These are phyloP conservation scores for Amorpha juglandis DNA, from an alignment of 2,888 invertebrate genomes.

Conservation along the genomic window DNA sequence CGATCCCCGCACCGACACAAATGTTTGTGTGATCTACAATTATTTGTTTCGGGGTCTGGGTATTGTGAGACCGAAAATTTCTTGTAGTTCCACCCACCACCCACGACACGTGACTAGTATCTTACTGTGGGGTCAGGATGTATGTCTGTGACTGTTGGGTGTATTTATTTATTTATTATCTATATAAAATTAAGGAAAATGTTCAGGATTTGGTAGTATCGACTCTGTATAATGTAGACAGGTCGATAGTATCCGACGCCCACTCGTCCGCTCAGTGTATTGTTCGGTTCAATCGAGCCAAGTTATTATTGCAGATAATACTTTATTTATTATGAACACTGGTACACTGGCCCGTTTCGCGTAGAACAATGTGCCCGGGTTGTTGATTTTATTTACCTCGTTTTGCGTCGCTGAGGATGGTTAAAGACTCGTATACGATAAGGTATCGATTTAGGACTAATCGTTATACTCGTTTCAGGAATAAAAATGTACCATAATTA, in stretches of 20 bases:
- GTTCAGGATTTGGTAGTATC: conserved; percentile 35
- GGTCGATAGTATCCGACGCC: conserved; percentile 66
- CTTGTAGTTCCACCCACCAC: too few relatives aligned
- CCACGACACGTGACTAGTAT: too few relatives aligned
- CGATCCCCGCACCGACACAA: too few relatives aligned
- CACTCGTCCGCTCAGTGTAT: conserved; percentile 67
- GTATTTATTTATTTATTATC: too few relatives aligned
- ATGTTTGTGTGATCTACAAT: too few relatives aligned
- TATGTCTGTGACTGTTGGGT: too few relatives aligned
- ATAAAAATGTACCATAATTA: too few relatives aligned
- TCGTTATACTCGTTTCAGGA: too few relatives aligned
- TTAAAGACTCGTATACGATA: not conserved
- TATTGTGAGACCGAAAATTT: too few relatives aligned
- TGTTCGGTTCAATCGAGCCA: conserved; percentile 71
- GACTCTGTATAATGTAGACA: conserved; percentile 47
- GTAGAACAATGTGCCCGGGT: conserved; percentile 53
- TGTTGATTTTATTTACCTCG: conserved; percentile 46
- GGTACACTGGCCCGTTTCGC: conserved; percentile 36
- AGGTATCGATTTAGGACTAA: too few relatives aligned
- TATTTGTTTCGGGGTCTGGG: too few relatives aligned
- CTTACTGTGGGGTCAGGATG: too few relatives aligned
- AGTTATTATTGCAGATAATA: conserved; percentile 79
- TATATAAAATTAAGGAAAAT: not conserved
- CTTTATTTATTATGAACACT: conserved; percentile 67
- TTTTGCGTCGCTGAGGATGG: conserved; percentile 14